Evolutionary conservation across 2,113 vertebrate species (phyloP).

Genomic region (Brienomyrus brachyistius): DNA sequence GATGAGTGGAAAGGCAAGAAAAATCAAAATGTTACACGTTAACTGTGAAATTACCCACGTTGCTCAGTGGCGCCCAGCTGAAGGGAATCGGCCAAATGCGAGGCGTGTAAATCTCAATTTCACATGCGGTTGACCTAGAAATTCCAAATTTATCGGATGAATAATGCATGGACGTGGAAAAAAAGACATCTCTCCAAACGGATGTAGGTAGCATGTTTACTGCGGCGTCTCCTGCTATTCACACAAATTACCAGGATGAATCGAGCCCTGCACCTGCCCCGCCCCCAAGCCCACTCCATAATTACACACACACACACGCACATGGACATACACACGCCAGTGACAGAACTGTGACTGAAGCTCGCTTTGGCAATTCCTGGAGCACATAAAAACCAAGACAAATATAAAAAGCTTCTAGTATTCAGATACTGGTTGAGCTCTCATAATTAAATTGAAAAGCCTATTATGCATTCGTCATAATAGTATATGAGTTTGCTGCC

Average conservation of each 20-base stretch:
- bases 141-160: constrained; percentile 1
- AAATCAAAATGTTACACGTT: constrained; percentile 1
- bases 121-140: constrained; percentile 1
- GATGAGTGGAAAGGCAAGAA: not conserved
- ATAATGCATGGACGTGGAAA: not conserved
- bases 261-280: not conserved
- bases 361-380: not conserved
- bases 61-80: not conserved
- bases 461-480: not conserved
- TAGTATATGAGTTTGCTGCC: not conserved
- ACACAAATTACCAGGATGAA: not conserved
- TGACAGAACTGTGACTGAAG: not conserved
- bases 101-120: constrained; percentile 8
- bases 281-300: not conserved
- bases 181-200: not conserved
- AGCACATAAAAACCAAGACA: not conserved
- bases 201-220: not conserved
- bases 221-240: not conserved
- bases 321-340: not conserved
- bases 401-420: not conserved
- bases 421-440: not conserved
- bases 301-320: not conserved
- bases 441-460: not conserved
- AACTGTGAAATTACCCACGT: not conserved
- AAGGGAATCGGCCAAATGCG: not conserved